phyloP scores from a whole-genome alignment of 2,113 vertebrate species.

The Acanthochromis polyacanthus region DNA sequence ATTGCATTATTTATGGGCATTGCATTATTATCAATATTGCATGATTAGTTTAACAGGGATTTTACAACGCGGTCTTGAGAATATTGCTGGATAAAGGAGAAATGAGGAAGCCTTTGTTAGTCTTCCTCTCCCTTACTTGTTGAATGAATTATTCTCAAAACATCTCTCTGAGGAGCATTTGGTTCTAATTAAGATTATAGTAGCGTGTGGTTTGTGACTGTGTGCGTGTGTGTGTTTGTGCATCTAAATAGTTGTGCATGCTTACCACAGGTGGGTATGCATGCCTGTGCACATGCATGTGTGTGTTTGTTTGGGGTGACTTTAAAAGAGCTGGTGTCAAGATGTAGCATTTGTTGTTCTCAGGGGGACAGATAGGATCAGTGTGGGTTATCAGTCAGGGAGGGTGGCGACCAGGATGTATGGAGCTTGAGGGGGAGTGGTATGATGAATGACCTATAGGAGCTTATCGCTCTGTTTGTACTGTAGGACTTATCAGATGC shows the following conservation, averaged over 20 bases:
- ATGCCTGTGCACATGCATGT: constrained; percentile 5
- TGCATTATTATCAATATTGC: constrained; percentile 69
- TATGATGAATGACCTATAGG: constrained; percentile 62
- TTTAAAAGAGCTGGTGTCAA: constrained; percentile 49
- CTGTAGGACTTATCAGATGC: constrained; percentile 71
- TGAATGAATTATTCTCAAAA: constrained; percentile 47
- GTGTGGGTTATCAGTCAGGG: constrained; percentile 59
- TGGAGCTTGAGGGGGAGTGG: constrained; percentile 52
- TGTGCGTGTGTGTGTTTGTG: constrained; percentile 31
- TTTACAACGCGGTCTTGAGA: constrained; percentile 62
- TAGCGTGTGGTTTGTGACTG: constrained; percentile 39
- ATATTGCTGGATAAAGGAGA: constrained; percentile 47
- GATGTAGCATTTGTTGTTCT: constrained; percentile 62
- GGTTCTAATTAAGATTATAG: constrained; percentile 49
- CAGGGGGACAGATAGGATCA: constrained; percentile 67
- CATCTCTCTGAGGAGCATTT: constrained; percentile 34
- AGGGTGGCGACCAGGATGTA: constrained; percentile 64
- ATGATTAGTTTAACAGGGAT: constrained; percentile 64
- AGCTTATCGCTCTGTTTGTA: constrained; percentile 64
- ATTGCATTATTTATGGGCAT: constrained; percentile 65
- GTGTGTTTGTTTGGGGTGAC: not conserved
- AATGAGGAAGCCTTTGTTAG: constrained; percentile 50
- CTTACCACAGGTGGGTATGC: constrained; percentile 36
- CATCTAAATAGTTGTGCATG: constrained; percentile 33
- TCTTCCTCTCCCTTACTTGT: constrained; percentile 34